A percentile compares a stretch with the other conserved stretches of the same genome.
These are phyloP conservation scores for Cynodonichthys magdalenae DNA, from an alignment of 2,797 vertebrate species.

Conservation along the genomic window DNA sequence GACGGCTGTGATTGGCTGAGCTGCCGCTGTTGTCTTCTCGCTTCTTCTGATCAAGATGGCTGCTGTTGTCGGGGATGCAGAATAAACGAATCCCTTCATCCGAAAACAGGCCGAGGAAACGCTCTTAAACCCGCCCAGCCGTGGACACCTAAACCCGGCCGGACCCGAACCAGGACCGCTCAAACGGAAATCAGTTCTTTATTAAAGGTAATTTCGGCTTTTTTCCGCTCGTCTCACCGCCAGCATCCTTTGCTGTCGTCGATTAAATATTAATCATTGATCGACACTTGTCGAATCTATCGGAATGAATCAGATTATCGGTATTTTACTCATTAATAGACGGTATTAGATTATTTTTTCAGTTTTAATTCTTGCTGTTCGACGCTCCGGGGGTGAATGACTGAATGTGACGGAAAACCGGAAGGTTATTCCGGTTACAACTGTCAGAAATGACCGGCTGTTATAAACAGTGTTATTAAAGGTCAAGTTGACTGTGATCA, in stretches of 20 bases:
- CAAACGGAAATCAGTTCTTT: neutral
- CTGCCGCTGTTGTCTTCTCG: neutral
- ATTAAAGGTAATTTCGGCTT: slow-evolving; percentile 11
- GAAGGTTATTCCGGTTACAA: slow-evolving; percentile 41
- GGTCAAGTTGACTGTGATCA: neutral
- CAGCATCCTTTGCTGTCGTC: slow-evolving; percentile 40
- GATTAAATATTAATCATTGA: slow-evolving; percentile 30
- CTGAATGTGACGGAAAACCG: neutral
- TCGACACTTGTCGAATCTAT: slow-evolving; percentile 45
- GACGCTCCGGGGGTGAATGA: neutral
- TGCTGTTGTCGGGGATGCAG: slow-evolving; percentile 53
- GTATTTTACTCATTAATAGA: neutral
- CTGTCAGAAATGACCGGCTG: neutral
- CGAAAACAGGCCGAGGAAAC: slow-evolving; percentile 31
- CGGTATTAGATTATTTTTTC: too few relatives aligned
- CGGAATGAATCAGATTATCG: neutral
- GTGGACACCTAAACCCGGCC: neutral
- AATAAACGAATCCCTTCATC: slow-evolving; percentile 31
- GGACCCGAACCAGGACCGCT: neutral
- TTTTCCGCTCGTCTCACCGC: fast-evolving
- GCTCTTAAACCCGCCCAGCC: neutral
- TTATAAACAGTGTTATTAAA: too few relatives aligned
- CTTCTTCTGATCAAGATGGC: slow-evolving; percentile 66
- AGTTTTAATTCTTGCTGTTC: too few relatives aligned
- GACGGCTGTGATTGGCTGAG: slow-evolving; percentile 12